Evolutionary conservation across 2,888 invertebrate genomes (phyloP).

Genomic region (Nymphalis urticae): DNA sequence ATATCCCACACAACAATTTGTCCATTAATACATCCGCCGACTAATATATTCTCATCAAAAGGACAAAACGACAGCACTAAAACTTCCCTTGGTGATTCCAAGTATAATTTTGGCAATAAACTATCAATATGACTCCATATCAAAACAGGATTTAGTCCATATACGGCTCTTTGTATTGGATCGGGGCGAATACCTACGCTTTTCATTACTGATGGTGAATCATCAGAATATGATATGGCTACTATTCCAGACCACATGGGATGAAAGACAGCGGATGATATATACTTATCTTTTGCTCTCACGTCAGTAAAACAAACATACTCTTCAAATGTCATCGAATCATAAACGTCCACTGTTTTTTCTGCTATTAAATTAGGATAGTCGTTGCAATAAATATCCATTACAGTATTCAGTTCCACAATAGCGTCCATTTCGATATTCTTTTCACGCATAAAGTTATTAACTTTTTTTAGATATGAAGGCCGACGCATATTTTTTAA

Average conservation of each 20-base stretch:
- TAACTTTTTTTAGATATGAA: constrained; percentile 65
- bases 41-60: constrained; percentile 84
- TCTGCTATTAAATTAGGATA: constrained; percentile 76
- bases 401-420: constrained; percentile 71
- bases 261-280: constrained; percentile 86
- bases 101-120: constrained; percentile 85
- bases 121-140: constrained; percentile 89
- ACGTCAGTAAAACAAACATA: constrained; percentile 85
- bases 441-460: constrained; percentile 55
- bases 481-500: constrained; percentile 60
- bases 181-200: constrained; percentile 65
- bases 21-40: constrained; percentile 88
- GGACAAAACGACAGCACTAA: constrained; percentile 85
- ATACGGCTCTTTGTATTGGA: constrained; percentile 79
- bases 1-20: constrained; percentile 88
- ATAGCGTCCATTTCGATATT: constrained; percentile 60
- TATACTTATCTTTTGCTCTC: constrained; percentile 84
- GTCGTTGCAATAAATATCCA: constrained; percentile 84
- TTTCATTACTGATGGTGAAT: constrained; percentile 75
- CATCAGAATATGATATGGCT: constrained; percentile 85
- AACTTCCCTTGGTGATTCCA: constrained; percentile 85
- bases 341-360: constrained; percentile 56
- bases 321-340: constrained; percentile 72
- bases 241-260: constrained; percentile 86
- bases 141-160: constrained; percentile 84